Evolutionary conservation across 2,113 vertebrate genomes (phyloP).

Genomic region (Rousettus leschenaultii): DNA sequence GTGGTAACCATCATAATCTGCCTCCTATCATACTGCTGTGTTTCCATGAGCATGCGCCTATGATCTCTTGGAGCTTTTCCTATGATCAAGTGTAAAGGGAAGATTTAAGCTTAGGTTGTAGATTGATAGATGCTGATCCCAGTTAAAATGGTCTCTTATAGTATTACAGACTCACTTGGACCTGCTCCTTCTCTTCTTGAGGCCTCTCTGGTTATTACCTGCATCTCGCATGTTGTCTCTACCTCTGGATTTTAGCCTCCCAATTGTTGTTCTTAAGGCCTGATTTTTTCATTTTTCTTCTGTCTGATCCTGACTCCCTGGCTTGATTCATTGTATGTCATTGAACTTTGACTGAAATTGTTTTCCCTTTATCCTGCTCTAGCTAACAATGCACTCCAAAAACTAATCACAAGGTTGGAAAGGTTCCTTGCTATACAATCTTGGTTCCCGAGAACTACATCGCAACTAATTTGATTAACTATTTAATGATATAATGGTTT

Average conservation of each 20-base stretch:
- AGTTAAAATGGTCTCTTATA: background rate
- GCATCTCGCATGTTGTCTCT: background rate
- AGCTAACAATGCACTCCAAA: background rate
- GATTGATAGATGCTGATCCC: background rate
- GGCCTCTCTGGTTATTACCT: background rate
- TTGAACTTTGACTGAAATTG: background rate
- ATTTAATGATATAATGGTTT: background rate
- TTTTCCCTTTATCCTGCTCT: background rate
- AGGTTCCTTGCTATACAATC: background rate
- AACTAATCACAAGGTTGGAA: background rate
- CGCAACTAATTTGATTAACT: background rate
- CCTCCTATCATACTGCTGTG: background rate
- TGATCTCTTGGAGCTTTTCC: background rate
- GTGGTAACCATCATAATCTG: background rate
- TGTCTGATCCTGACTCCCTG: background rate
- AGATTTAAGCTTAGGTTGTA: background rate
- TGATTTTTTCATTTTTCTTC: background rate
- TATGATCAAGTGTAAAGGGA: background rate
- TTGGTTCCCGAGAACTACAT: constrained; percentile 3
- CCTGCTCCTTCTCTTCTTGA: background rate
- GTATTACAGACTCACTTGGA: background rate
- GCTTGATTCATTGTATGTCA: background rate
- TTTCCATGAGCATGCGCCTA: background rate
- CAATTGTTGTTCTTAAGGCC: background rate
- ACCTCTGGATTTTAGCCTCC: background rate